phyloP scores from a whole-genome alignment of 2,888 invertebrate species.

The Agapetus fuscipes region DNA sequence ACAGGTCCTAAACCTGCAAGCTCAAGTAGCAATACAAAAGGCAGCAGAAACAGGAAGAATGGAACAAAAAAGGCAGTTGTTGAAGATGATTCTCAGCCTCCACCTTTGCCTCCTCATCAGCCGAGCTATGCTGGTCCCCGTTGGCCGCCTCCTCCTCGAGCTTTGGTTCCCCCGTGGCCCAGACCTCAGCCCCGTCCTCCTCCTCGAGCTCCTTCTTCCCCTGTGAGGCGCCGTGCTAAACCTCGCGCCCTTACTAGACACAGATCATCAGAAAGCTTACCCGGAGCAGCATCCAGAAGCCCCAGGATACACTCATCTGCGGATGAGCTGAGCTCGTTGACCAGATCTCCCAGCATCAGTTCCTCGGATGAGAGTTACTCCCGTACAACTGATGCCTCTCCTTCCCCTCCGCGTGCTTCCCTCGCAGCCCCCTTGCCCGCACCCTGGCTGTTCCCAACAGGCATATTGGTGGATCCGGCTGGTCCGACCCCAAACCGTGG shows the following conservation, averaged over 20 bases:
- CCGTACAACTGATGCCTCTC: conserved; percentile 62
- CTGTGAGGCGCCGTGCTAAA: conserved; percentile 35
- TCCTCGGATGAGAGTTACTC: conserved; percentile 81
- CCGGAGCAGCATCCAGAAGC: conserved; percentile 38
- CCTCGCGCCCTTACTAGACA: conserved; percentile 47
- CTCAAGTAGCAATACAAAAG: conserved; percentile 36
- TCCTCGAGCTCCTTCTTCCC: conserved; percentile 20
- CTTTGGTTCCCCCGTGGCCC: conserved; percentile 54
- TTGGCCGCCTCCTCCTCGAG: conserved; percentile 43
- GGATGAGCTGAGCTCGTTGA: conserved; percentile 72
- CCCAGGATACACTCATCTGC: conserved; percentile 68
- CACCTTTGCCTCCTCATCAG: conserved; percentile 46
- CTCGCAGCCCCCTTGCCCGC: conserved; percentile 39
- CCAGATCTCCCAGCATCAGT: conserved; percentile 72
- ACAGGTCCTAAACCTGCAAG: conserved; percentile 19
- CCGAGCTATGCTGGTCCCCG: conserved; percentile 27
- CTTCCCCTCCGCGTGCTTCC: conserved; percentile 49
- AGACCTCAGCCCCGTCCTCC: conserved; percentile 38
- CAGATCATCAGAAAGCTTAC: conserved; percentile 57
- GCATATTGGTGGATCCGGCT: conserved; percentile 44
- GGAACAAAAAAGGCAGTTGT: conserved; percentile 28
- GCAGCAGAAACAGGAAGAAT: conserved; percentile 41
- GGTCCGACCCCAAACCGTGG: conserved; percentile 53
- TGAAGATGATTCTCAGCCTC: conserved; percentile 43
- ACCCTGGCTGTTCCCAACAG: conserved; percentile 42